Evolutionary conservation across 2,113 vertebrate species (phyloP).

Genomic region (Sceloporus tristichus): DNA sequence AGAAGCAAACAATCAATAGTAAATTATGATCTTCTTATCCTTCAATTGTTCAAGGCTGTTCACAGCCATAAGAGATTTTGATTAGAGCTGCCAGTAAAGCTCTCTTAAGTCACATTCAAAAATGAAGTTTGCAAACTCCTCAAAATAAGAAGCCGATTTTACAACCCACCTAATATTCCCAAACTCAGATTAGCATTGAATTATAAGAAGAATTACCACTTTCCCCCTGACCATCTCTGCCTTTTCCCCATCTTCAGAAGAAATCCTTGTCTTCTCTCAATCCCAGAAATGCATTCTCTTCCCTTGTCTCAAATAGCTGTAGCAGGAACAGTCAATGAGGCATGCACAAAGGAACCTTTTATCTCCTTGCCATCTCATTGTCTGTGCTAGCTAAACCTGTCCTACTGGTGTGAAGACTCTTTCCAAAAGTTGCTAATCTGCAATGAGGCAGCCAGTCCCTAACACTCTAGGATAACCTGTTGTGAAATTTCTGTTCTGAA

Average conservation of each 20-base stretch:
- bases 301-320: not conserved
- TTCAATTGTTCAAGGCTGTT: conserved; percentile 11
- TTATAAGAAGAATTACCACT: not conserved
- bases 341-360: too few species aligned
- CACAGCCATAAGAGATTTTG: not conserved
- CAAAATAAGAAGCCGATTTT: not conserved
- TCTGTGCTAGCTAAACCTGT: too few species aligned
- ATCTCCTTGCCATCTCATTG: too few species aligned
- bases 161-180: not conserved
- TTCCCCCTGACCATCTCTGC: not conserved
- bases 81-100: not conserved
- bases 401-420: too few species aligned
- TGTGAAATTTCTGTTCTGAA: too few species aligned
- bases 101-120: not conserved
- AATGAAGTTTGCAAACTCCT: not conserved
- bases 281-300: not conserved
- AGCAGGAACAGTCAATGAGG: not conserved
- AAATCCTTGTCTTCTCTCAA: not conserved
- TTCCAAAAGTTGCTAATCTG: too few species aligned
- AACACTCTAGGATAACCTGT: too few species aligned
- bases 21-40: not conserved
- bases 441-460: too few species aligned
- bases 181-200: not conserved
- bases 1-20: conserved; percentile 3
- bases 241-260: not conserved